phyloP scores from a whole-genome alignment of 2,113 vertebrate genomes.

The Callipepla californica region DNA sequence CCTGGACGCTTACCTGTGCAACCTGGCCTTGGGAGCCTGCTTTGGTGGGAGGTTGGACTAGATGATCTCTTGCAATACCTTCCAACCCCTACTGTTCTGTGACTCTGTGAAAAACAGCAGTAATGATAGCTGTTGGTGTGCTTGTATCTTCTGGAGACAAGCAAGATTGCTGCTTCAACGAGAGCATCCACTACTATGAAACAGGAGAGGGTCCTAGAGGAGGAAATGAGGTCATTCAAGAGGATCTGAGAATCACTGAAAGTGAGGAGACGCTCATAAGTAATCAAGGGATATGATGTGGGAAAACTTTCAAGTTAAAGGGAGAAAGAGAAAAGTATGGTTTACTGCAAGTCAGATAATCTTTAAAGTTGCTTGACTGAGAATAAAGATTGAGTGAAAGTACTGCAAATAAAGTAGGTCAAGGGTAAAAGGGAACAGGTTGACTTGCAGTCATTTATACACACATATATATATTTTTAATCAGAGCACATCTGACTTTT shows the following conservation, averaged over 20 bases:
- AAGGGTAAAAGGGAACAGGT: neutral
- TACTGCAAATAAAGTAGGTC: neutral
- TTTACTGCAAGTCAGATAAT: neutral
- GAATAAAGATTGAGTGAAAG: neutral
- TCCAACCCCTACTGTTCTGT: too few relatives aligned
- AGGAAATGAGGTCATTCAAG: neutral
- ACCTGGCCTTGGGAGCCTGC: too few relatives aligned
- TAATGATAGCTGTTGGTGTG: neutral
- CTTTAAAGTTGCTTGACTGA: neutral
- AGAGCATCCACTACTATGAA: neutral
- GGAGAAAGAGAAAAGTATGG: neutral
- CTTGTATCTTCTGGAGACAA: neutral
- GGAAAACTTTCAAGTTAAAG: neutral
- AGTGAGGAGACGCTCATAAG: neutral
- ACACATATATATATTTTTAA: neutral
- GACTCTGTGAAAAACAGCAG: neutral
- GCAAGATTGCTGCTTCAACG: neutral
- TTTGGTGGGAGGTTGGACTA: too few relatives aligned
- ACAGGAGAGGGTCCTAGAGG: neutral
- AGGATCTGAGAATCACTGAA: neutral
- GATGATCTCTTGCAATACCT: too few relatives aligned
- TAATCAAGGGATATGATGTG: neutral
- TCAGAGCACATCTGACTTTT: neutral
- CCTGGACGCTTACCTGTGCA: too few relatives aligned
- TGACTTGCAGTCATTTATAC: neutral